phyloP scores from a whole-genome alignment of 2,797 vertebrate genomes.

The Meriones psammophilus region DNA sequence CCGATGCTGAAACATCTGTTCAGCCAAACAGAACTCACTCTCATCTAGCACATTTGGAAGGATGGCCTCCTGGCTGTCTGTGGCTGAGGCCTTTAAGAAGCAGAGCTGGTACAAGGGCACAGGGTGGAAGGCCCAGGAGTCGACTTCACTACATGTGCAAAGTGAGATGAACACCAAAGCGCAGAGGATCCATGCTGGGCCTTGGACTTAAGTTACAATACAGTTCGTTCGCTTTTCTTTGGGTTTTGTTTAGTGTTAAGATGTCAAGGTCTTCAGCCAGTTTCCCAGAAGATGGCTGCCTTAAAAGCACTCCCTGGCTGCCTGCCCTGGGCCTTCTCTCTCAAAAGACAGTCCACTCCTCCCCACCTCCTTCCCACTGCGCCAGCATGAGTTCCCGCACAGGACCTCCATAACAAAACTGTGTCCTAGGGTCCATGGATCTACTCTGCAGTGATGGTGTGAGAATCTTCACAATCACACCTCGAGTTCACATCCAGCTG shows the following conservation, averaged over 20 bases:
- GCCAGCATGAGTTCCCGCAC: background rate
- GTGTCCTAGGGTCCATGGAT: background rate
- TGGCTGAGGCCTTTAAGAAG: background rate
- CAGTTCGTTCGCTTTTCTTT: background rate
- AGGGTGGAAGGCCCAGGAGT: background rate
- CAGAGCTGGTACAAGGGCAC: background rate
- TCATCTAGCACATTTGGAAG: background rate
- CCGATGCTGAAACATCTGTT: background rate
- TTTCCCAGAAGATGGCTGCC: background rate
- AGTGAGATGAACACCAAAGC: background rate
- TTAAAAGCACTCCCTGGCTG: background rate
- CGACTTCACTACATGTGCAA: background rate
- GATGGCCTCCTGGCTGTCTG: background rate
- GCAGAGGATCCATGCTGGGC: background rate
- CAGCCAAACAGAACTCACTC: background rate
- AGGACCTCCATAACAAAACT: background rate
- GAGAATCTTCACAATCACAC: background rate
- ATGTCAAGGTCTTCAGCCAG: background rate
- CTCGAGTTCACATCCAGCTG: background rate
- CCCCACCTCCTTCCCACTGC: background rate
- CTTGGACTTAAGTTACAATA: slow-evolving; percentile 8
- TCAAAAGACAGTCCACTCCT: background rate
- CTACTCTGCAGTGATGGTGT: background rate
- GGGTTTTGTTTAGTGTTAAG: background rate
- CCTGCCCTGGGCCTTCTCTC: background rate